These are phyloP conservation scores for Lepidurus packardi DNA, from an alignment of 1,140 invertebrate species.

Conservation along the genomic window DNA sequence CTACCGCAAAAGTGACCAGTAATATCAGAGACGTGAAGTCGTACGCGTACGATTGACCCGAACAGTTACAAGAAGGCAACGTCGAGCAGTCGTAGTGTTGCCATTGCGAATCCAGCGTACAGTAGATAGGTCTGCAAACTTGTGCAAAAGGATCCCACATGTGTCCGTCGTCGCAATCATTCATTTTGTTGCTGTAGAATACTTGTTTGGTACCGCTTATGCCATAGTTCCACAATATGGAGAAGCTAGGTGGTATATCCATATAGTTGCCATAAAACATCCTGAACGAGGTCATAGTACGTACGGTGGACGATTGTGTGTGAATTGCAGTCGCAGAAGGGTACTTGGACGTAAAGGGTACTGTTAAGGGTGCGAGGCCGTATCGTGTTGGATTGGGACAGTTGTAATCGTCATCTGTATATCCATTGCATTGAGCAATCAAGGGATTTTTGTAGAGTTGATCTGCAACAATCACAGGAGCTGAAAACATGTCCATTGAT, in stretches of 20 bases:
- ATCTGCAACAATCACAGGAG: neutral
- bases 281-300: neutral
- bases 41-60: neutral
- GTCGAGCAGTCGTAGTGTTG: neutral
- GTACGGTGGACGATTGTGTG: neutral
- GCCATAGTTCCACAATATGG: slow-evolving; percentile 29
- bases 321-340: neutral
- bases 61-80: neutral
- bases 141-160: slow-evolving; percentile 32
- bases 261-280: slow-evolving; percentile 10
- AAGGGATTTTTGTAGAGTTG: neutral
- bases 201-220: slow-evolving; percentile 27
- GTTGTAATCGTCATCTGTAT: neutral
- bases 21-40: neutral
- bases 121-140: slow-evolving; percentile 28
- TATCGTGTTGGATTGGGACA: neutral
- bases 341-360: neutral
- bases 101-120: slow-evolving; percentile 4
- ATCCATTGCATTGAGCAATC: neutral
- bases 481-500: neutral
- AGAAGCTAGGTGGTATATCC: slow-evolving; percentile 30
- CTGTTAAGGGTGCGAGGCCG: neutral
- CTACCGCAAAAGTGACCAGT: neutral
- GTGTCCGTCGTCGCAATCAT: slow-evolving; percentile 22
- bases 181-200: slow-evolving; percentile 26